Conservation (phyloP, 1,140 invertebrate species). For the Trachymyrmex septentrionalis region DNA sequence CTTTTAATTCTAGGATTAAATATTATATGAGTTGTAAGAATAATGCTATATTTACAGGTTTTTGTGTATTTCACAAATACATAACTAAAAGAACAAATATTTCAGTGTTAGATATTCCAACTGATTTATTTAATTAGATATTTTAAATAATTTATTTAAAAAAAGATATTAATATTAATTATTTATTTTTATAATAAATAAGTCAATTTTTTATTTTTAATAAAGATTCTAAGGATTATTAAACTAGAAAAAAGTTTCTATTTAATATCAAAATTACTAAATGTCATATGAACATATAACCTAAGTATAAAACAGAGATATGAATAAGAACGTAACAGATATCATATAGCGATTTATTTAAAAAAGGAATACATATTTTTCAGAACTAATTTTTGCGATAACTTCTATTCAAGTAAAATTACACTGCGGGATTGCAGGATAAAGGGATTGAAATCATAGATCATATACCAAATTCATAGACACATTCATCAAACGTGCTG, state of each 20-base stretch:
- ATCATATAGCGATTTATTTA: background rate
- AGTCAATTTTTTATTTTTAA: background rate
- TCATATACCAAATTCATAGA: slow-evolving; percentile 41
- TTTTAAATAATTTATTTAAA: no score
- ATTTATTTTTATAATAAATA: background rate
- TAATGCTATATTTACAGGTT: no score
- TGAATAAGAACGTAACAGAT: background rate
- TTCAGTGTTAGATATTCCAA: no score
- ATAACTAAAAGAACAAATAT: no score
- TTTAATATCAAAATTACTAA: background rate
- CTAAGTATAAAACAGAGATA: background rate
- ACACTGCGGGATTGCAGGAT: background rate
- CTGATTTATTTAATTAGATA: no score
- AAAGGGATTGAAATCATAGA: slow-evolving; percentile 24
- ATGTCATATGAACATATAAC: background rate
- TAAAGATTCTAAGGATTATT: background rate
- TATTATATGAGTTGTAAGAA: no score
- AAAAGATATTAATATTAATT: no score
- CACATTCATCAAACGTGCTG: slow-evolving; percentile 17
- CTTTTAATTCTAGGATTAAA: no score
- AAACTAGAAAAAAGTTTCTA: background rate
- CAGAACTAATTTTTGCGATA: background rate
- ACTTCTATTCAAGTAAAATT: background rate
- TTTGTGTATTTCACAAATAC: no score
- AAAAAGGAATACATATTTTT: background rate